Conservation (phyloP, 2,888 invertebrate species). For the Tiliacea citrago region DNA sequence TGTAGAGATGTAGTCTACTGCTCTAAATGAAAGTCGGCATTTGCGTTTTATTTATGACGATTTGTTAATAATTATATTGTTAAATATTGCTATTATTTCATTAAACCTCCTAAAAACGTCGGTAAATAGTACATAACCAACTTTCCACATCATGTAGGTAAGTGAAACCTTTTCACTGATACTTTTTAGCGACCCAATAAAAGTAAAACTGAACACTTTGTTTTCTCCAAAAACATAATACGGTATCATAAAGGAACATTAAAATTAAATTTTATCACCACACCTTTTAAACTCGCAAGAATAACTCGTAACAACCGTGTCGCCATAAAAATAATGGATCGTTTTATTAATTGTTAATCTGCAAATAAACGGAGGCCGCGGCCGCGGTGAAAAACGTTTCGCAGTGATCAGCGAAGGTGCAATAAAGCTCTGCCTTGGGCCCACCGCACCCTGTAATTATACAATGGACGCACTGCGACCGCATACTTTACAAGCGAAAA, state of each 20-base stretch:
- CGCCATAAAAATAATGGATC: constrained; percentile 66
- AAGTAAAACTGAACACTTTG: constrained; percentile 33
- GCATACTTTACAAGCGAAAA: constrained; percentile 80
- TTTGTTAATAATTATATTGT: neutral
- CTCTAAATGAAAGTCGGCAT: neutral
- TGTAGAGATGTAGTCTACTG: neutral
- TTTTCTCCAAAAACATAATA: constrained; percentile 44
- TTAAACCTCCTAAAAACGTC: neutral
- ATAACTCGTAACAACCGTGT: constrained; percentile 56
- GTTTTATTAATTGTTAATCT: constrained; percentile 69
- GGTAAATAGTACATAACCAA: neutral
- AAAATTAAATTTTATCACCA: constrained; percentile 56
- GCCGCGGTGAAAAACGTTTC: constrained; percentile 44
- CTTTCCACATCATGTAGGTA: constrained; percentile 22
- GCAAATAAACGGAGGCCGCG: constrained; percentile 62
- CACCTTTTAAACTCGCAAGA: constrained; percentile 51
- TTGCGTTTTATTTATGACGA: neutral
- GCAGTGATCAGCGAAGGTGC: constrained; percentile 59
- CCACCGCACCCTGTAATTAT: constrained; percentile 81
- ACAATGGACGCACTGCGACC: constrained; percentile 71
- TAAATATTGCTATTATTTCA: constrained; percentile 1
- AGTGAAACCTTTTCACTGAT: constrained; percentile 24
- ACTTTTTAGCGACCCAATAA: constrained; percentile 24
- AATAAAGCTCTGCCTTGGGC: constrained; percentile 68
- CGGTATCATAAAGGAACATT: constrained; percentile 38